These are phyloP conservation scores for Gryllus bimaculatus DNA, from an alignment of 1,140 invertebrate species.

Conservation along the genomic window DNA sequence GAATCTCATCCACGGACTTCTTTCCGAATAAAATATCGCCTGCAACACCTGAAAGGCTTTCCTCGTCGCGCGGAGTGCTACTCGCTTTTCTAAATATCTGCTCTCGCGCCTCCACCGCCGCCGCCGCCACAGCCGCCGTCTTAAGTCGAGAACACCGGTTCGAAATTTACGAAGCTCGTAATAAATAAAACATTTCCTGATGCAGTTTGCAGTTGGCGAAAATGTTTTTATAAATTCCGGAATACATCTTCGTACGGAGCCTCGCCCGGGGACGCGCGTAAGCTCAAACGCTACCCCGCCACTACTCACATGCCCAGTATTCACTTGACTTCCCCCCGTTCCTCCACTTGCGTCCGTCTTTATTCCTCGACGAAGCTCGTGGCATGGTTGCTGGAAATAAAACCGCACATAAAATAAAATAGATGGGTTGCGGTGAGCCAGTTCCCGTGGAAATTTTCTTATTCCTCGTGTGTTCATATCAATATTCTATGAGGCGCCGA, in stretches of 20 bases:
- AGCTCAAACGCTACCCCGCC: too few relatives aligned
- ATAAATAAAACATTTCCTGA: slow-evolving; percentile 2
- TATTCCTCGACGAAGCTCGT: too few relatives aligned
- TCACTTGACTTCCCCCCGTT: too few relatives aligned
- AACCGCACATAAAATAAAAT: not conserved
- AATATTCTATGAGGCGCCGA: not conserved
- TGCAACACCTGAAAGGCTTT: not conserved
- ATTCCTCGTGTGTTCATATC: not conserved
- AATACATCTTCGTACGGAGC: not conserved
- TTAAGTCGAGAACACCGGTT: not conserved
- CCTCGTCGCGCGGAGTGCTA: not conserved
- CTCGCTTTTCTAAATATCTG: not conserved
- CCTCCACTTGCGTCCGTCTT: too few relatives aligned
- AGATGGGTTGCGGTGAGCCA: slow-evolving; percentile 2
- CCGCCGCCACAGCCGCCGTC: not conserved
- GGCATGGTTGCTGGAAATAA: not conserved
- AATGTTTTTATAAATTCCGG: not conserved
- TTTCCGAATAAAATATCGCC: not conserved
- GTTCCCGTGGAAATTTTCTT: not conserved
- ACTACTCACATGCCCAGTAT: too few relatives aligned
- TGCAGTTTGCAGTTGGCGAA: not conserved
- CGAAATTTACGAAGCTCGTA: not conserved
- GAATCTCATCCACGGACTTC: not conserved
- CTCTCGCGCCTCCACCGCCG: too few relatives aligned
- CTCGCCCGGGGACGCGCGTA: too few relatives aligned